Base-by-base conservation (phyloP, 1,140 invertebrate genomes). In the Cherax quadricarinatus region DNA sequence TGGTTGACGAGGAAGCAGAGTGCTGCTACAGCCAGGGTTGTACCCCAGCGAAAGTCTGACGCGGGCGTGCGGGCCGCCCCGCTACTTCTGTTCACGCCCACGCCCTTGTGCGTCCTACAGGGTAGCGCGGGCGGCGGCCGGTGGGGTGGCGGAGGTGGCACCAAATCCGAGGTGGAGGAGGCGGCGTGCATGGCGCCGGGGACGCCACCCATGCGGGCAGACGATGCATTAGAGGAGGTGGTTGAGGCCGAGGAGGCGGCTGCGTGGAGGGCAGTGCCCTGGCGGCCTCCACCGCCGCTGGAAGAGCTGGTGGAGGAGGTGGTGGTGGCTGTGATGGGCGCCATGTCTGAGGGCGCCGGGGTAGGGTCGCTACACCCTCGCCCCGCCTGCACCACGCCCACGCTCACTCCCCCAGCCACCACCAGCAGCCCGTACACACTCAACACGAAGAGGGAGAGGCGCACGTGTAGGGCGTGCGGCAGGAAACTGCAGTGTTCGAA, bases 1-100 rank as follows among this genome's bases (percentile, higher is more conserved):
- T 96, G 96, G 94, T 96, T 96, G 91, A 96, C 94, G 24, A 96
- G 94, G 93, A 96, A 96, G 87, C 95, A 95, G n/a, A 96, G 94
- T 30, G 95, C 94, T 51, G 96, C 92, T 53, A 96, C 94, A 3
- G 95, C 95, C 85, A 95, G 94, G 30, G 96, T 95, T 6, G 96
- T 95, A 48, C 95, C 94, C 94, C 96, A 95, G 82, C 96, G 95
- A 48, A 95, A 95, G 94, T 94, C 95, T 92, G 91, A 94, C 87
- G 92, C 94, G 94, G 94, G 94, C 57, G 86, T 89, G 57, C 89
- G 90, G 88, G 94, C 48, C 73, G 95, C 93, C 9, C 95, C 94
- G 51, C 95, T 95, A 93, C 95, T 21, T 84, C 95, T 86, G 66
- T 70, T 80, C 70, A 73, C 91, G 51, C 78, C 94, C 86, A 93